Evolutionary conservation across 2,888 invertebrate genomes (phyloP), one percentile per base, ranked within the genome.

Genomic region (Nephrocerus scutellatus): DNA sequence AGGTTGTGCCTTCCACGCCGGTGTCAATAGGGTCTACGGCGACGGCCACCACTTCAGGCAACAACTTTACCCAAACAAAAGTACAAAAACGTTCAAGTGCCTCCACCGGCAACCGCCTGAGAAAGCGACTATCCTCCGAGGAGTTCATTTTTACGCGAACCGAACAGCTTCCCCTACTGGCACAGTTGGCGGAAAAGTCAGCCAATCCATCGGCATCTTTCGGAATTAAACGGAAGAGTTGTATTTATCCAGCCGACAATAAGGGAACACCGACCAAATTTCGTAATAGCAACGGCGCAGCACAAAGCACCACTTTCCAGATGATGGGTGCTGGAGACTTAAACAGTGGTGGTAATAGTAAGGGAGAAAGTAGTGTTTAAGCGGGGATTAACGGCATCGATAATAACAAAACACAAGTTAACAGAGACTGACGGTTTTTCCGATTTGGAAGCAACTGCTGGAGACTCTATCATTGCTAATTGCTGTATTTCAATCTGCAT

Each of bases 131-230:
- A 21, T 61, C 63, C 28, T 63, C 63, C 37, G 64, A 69, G 39
- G 67, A 70, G 40, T 55, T 61, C 14, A 57, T 63, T 31, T 65
- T 62, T 36, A 49, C 64, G 13, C 55, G 62, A 46, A 71, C 74
- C 54, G 74, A 77, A 47, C 75, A 75, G 19, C 60, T 78, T 43
- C 76, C 79, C 23, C 63, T 77, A 42, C 60, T 80, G 48, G 73
- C 66, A 46, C 66, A 66, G 60, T 55, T 67, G 38, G 53, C 57
- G 24, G 61, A 63, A 39, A 49, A 47, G 9, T 50, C 44, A 39
- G 62, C 55, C 40, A n/a, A n/a, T n/a, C 70, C 71, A 8, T 70
- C 76, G 26, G 39, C 38, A 1, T 45, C 47, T 13, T 36, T 43
- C 30, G 42, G 41, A 19, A 74, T 77, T 3, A 72, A 76, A 46